Evolutionary conservation across 2,888 invertebrate genomes (phyloP).

Genomic region (Seira ritae): DNA sequence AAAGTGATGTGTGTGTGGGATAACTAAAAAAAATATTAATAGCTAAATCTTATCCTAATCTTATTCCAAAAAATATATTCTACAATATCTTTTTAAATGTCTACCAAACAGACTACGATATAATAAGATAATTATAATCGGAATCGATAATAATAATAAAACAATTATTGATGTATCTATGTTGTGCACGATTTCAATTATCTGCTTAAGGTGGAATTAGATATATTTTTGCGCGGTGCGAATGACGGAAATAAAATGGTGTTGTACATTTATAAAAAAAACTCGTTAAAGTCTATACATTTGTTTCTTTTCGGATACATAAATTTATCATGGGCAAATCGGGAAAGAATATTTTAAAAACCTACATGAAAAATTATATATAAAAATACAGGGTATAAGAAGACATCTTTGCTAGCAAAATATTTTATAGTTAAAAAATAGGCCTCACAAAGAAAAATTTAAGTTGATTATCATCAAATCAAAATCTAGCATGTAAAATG

Average conservation of each 20-base stretch:
- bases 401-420: too few relatives aligned
- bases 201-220: too few relatives aligned
- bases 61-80: background rate
- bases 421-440: too few relatives aligned
- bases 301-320: background rate
- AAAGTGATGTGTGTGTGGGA: conserved; percentile 2
- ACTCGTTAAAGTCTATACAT: too few relatives aligned
- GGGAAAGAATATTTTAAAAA: background rate
- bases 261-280: background rate
- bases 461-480: background rate
- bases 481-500: background rate
- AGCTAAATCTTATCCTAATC: background rate
- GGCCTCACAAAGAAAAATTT: background rate
- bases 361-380: background rate
- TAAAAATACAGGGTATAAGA: background rate
- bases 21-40: background rate
- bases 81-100: too few relatives aligned
- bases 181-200: background rate
- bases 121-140: conserved; percentile 3
- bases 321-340: background rate
- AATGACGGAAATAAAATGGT: background rate
- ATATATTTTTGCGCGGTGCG: too few relatives aligned
- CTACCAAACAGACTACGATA: background rate
- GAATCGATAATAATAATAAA: background rate
- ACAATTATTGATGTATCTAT: background rate